Conservation (phyloP, 2,888 invertebrate genomes). For the Nomada ferruginata region DNA sequence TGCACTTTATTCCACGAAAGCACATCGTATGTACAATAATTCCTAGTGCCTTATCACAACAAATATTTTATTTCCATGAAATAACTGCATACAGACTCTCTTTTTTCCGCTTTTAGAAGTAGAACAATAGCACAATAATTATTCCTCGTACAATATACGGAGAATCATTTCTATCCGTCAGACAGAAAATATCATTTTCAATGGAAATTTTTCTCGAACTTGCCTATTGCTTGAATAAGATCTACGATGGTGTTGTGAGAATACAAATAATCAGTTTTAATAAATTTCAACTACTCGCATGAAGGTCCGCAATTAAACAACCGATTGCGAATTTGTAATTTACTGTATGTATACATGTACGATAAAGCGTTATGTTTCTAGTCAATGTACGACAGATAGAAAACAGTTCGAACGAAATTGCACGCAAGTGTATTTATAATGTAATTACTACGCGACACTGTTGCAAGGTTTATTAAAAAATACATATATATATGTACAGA, state of each 20-base stretch:
- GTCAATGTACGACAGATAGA: constrained; percentile 4
- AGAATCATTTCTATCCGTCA: background rate
- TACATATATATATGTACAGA: constrained; percentile 19
- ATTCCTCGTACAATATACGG: too few relatives aligned
- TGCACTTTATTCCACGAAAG: background rate
- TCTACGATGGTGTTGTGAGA: too few relatives aligned
- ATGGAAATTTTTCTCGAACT: too few relatives aligned
- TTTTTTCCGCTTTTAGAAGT: background rate
- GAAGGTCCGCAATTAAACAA: too few relatives aligned
- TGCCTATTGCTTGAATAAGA: too few relatives aligned
- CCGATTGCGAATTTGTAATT: background rate
- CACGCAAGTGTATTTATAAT: constrained; percentile 1
- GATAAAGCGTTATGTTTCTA: constrained; percentile 2
- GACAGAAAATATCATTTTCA: background rate
- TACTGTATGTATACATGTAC: background rate
- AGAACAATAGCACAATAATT: background rate
- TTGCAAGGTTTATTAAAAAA: constrained; percentile 4
- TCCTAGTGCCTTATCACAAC: constrained; percentile 22
- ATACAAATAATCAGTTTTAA: background rate
- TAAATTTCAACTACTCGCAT: background rate
- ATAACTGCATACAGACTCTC: background rate
- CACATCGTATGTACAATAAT: constrained; percentile 9
- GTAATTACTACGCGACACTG: too few relatives aligned
- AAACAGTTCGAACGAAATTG: too few relatives aligned
- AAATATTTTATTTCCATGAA: constrained; percentile 1